phyloP scores from a whole-genome alignment of 2,888 invertebrate species.

The Aleiodes leptofemur region DNA sequence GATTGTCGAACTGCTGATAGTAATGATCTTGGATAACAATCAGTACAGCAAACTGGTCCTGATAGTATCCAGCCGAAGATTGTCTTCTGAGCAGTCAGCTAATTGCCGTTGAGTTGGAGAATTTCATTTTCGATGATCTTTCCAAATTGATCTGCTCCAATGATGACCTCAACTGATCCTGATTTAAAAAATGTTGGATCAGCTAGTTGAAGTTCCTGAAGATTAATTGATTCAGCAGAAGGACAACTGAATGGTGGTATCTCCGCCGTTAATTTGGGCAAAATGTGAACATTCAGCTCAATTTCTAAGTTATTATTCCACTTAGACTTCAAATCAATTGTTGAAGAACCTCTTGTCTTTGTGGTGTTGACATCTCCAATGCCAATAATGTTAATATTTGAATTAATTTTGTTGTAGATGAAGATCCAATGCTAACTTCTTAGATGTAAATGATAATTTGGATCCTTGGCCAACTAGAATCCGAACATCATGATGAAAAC shows the following conservation, averaged over 20 bases:
- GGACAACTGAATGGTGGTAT: neutral
- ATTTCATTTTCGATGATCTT: neutral
- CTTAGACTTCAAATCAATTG: too few relatives aligned
- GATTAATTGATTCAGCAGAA: neutral
- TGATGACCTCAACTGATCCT: constrained; percentile 7
- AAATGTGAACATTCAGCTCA: neutral
- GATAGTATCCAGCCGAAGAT: neutral
- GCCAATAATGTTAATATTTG: too few relatives aligned
- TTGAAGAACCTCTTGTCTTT: too few relatives aligned
- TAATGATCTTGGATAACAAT: neutral
- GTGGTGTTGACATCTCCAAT: too few relatives aligned
- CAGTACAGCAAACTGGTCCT: neutral
- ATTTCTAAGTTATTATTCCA: neutral
- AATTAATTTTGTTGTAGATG: neutral
- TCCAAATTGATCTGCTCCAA: constrained; percentile 10
- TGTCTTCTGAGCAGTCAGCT: neutral
- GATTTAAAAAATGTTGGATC: neutral
- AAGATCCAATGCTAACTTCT: too few relatives aligned
- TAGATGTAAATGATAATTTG: too few relatives aligned
- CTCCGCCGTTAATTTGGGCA: neutral
- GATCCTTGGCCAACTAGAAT: too few relatives aligned
- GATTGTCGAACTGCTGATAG: neutral
- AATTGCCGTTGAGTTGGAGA: neutral
- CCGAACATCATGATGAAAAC: too few relatives aligned
- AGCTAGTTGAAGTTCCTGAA: neutral